A percentile compares a stretch with the other conserved stretches of the same genome.
Evolutionary conservation across 2,797 vertebrate genomes (phyloP).

Genomic region (Zenarchopterus dispar): DNA sequence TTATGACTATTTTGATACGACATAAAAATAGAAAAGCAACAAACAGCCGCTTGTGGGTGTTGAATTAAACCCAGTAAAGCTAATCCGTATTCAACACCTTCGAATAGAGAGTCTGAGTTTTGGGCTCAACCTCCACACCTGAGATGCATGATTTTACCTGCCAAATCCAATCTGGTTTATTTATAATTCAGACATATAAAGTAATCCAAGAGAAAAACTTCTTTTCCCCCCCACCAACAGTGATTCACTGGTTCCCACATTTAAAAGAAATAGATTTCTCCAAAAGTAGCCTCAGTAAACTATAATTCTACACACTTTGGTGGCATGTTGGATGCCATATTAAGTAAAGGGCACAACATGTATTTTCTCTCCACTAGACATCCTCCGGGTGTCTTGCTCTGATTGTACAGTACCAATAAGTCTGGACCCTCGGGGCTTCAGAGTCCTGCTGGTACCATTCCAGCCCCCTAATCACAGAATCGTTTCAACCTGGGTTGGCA

Average conservation of each 20-base stretch:
- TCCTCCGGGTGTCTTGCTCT: not conserved
- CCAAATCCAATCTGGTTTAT: too few species aligned
- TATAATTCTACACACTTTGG: too few species aligned
- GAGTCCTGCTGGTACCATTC: slow-evolving; percentile 24
- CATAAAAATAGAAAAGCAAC: slow-evolving; percentile 6
- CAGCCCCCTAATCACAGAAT: slow-evolving; percentile 21
- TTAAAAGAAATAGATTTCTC: too few species aligned
- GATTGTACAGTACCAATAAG: not conserved
- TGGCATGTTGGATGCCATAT: too few species aligned
- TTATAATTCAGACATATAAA: not conserved
- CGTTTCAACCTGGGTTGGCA: slow-evolving; percentile 47
- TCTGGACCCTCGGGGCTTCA: slow-evolving; percentile 5
- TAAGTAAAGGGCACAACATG: not conserved
- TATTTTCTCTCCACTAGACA: not conserved
- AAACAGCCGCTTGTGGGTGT: slow-evolving; percentile 9
- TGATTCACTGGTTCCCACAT: too few species aligned
- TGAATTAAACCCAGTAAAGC: not conserved
- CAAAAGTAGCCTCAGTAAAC: too few species aligned
- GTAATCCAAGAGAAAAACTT: too few species aligned
- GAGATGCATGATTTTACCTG: not conserved
- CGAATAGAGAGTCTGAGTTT: slow-evolving; percentile 22
- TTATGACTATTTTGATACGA: slow-evolving; percentile 6
- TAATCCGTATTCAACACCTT: slow-evolving; percentile 40
- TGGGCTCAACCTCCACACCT: slow-evolving; percentile 11
- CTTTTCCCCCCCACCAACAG: not conserved